Conservation (phyloP, 2,888 invertebrate genomes). For the Eupithecia dodoneata region DNA sequence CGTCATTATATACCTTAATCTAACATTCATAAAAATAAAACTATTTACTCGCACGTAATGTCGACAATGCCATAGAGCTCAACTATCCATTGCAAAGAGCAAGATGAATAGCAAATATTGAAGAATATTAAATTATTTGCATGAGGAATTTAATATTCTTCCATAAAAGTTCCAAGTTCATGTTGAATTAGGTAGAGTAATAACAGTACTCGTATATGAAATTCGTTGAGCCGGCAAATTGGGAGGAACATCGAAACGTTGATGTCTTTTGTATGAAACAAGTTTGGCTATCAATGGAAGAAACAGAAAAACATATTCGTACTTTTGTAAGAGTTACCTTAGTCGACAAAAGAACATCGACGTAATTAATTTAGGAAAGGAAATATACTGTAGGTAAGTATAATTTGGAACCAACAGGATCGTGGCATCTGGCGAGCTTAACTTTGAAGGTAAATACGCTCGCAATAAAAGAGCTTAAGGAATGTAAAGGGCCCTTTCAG, state of each 20-base stretch:
- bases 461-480: slow-evolving; percentile 7
- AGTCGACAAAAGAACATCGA: neutral
- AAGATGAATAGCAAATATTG: slow-evolving; percentile 18
- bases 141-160: slow-evolving; percentile 34
- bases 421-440: neutral
- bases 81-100: neutral
- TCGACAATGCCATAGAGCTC: too few species aligned
- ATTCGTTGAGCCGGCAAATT: slow-evolving; percentile 58
- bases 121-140: slow-evolving; percentile 31
- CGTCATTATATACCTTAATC: too few species aligned
- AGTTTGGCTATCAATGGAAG: slow-evolving; percentile 39
- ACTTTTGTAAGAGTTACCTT: slow-evolving; percentile 8
- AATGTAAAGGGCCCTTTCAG: slow-evolving; percentile 6
- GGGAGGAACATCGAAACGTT: slow-evolving; percentile 49
- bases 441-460: slow-evolving; percentile 3
- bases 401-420: neutral
- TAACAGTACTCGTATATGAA: slow-evolving; percentile 46
- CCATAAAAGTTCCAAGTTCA: slow-evolving; percentile 30
- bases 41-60: too few species aligned
- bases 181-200: slow-evolving; percentile 39
- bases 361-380: neutral
- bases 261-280: slow-evolving; percentile 14
- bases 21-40: too few species aligned
- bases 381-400: neutral
- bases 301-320: slow-evolving; percentile 29